Base-by-base conservation (phyloP, 2,888 invertebrate genomes). In the Podotricha telesiphe region DNA sequence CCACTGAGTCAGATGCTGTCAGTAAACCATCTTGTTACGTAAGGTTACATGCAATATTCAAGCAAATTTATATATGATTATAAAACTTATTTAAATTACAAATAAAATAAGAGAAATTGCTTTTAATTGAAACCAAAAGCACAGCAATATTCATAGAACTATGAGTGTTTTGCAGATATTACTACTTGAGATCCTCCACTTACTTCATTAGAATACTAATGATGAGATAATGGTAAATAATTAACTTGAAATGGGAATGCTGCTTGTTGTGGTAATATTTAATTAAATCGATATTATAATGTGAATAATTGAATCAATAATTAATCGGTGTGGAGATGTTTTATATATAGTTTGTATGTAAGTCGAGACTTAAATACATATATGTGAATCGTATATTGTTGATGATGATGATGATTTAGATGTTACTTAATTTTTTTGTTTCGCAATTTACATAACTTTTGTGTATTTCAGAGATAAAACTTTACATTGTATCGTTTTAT, bases 51-150 rank as follows among this genome's bases (percentile, higher is more conserved):
- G 45, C 3, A 45, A 45, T 45, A 45, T n/a, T 7, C 17, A 47
- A 47, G 47, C 17, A 8, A 47, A 47, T 47, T 47, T 7, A 47
- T 7, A 47, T 47, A n/a, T 17, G 8, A 8, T 8, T 17, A 17
- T 17, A 1, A 47, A 17, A 17, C 0, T 47, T 17, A 47, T 53
- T 58, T 40, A 40, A 58, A 22, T 40, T 40, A 42, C 15, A 20
- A n/a, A n/a, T 28, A 59, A 28, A 59, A 45, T 59, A 59, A n/a
- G 42, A 42, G 22, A 45, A 59, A 59, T 45, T 59, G 59, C 59
- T 8, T 17, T 45, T 45, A 59, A 59, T 45, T 28, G 22, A 45
- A 42, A 45, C 0, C 22, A 59, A 59, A 28, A 45, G 6, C 11
- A 2, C 11, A 45, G 10, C 11, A 59, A n/a, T 59, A 59, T 59